Evolutionary conservation across 2,113 vertebrate species (phyloP), one percentile per base, ranked within the genome.

Genomic region (Alces alces): DNA sequence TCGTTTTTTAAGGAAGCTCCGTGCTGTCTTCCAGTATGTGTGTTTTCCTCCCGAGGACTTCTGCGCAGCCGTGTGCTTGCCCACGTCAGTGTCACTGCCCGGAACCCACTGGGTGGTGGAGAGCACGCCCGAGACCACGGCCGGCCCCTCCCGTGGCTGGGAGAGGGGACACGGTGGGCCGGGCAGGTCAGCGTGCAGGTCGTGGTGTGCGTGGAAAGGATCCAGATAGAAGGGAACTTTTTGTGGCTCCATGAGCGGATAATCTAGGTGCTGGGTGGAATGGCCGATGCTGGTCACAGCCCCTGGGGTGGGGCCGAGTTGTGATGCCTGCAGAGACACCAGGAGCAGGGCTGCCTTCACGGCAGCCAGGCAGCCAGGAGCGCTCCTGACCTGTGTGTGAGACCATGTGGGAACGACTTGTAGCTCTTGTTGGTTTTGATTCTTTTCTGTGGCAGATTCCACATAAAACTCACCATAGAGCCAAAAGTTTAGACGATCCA

Each of bases 41-140:
- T 12, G n/a, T 13, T 23, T 70, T 39, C n/a, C 14, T 36, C 45
- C 61, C 6, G 33, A 87, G 93, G 73, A 36, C 33, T 27, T 10
- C 2, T 43, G 39, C 2, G 4, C 17, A 27, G 50, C 6, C 60
- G 0, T 10, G 0, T 61, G 47, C 50, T 14, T 28, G 15, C 1
- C 2, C 10, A 16, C 0, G 2, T 19, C 7, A 4, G 12, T 16
- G 2, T 19, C 1, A 1, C 4, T 16, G 21, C 85, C 60, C 15
- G 6, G 60, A 15, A 36, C 15, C 30, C 79, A 11, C 14, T 17
- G 15, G 19, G 0, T 5, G 0, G 12, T 4, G 6, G 0, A 23
- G 88, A 57, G 85, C 50, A 2, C 7, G 27, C 33, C 28, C 55
- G 5, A 0, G 52, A 5, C 88, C 91, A 10, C 23, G 2, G 16